Evolutionary conservation across 2,888 invertebrate genomes (phyloP).

Genomic region (Caenorhabditis sp.): DNA sequence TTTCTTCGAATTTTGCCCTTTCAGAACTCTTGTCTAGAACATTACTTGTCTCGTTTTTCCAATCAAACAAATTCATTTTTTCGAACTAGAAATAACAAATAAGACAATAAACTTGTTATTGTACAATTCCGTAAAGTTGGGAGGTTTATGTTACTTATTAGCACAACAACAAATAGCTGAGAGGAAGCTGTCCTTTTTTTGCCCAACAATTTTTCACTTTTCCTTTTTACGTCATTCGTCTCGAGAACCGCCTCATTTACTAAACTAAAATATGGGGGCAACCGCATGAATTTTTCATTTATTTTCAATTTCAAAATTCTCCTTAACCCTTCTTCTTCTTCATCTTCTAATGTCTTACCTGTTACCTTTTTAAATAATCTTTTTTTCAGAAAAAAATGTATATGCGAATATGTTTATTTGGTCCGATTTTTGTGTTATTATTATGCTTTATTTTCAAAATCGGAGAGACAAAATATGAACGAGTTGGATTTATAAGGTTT

Average conservation of each 20-base stretch:
- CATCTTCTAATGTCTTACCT: too few relatives aligned
- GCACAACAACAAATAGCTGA: too few relatives aligned
- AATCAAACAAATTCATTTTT: too few relatives aligned
- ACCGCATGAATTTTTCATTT: neutral
- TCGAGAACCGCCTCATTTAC: neutral
- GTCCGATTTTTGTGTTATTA: neutral
- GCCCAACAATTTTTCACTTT: slow-evolving; percentile 15
- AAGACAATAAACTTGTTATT: too few relatives aligned
- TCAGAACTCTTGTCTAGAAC: too few relatives aligned
- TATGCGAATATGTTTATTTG: neutral
- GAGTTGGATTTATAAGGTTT: slow-evolving; percentile 36
- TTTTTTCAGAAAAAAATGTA: neutral
- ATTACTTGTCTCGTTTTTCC: too few relatives aligned
- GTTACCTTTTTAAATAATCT: slow-evolving; percentile 2
- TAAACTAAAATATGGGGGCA: neutral
- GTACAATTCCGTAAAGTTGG: too few relatives aligned
- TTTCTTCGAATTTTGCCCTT: too few relatives aligned
- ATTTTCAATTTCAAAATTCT: too few relatives aligned
- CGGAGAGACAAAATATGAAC: slow-evolving; percentile 27
- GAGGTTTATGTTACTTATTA: too few relatives aligned
- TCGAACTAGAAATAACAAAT: too few relatives aligned
- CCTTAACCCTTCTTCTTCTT: neutral
- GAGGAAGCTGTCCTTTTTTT: too few relatives aligned
- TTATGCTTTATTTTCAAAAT: neutral
- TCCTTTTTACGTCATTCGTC: neutral